Conservation (phyloP, 1,140 invertebrate species). For the Cydia strobilella region DNA sequence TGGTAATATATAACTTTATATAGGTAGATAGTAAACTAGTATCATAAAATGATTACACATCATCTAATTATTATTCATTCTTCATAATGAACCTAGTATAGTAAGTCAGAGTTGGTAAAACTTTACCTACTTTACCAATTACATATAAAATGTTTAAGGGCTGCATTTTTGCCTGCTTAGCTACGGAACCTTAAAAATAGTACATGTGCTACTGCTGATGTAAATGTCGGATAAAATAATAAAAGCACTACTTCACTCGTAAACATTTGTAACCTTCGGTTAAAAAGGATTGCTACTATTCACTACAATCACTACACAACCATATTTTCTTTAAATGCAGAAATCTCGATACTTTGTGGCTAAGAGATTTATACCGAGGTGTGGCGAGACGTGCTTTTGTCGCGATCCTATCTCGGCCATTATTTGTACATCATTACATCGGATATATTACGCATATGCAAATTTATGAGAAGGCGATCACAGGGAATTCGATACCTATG, state of each 20-base stretch:
- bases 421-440: conserved; percentile 43
- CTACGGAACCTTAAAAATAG: not conserved
- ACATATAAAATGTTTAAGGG: not conserved
- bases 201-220: not conserved
- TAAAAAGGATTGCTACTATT: not conserved
- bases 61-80: too few species aligned
- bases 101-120: too few species aligned
- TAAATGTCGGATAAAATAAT: not conserved
- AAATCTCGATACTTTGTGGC: conserved; percentile 36
- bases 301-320: not conserved
- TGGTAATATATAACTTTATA: too few species aligned
- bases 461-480: conserved; percentile 29
- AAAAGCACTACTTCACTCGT: conserved; percentile 11
- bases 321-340: conserved; percentile 35
- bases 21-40: too few species aligned
- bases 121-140: not conserved
- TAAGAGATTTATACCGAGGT: conserved; percentile 36
- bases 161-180: not conserved
- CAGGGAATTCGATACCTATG: conserved; percentile 1
- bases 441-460: conserved; percentile 36
- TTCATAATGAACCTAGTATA: too few species aligned
- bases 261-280: conserved; percentile 2
- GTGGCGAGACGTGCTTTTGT: conserved; percentile 37
- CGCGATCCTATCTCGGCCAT: conserved; percentile 39
- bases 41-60: too few species aligned